A percentile compares a stretch with the other conserved stretches of the same genome.
Conservation (phyloP, 2,113 vertebrate species). For the Sialia sialis region DNA sequence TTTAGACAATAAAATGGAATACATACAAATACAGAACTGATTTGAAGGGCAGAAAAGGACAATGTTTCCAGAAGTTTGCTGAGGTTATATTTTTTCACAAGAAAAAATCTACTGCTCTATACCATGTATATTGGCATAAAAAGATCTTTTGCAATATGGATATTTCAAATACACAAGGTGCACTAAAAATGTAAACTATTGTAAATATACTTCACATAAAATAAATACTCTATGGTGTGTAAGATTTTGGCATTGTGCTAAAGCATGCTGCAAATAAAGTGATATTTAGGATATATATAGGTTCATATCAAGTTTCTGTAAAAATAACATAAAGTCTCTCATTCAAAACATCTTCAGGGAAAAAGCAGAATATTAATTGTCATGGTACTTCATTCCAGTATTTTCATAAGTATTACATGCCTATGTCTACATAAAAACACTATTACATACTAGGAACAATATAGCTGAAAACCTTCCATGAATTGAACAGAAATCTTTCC, state of each 20-base stretch:
- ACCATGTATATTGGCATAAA: neutral
- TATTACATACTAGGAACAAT: constrained; percentile 38
- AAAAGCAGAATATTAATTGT: constrained; percentile 76
- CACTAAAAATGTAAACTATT: constrained; percentile 56
- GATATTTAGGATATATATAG: constrained; percentile 61
- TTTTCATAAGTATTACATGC: constrained; percentile 68
- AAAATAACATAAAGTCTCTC: constrained; percentile 65
- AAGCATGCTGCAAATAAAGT: constrained; percentile 65
- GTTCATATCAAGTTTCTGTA: constrained; percentile 68
- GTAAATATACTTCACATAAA: constrained; percentile 49
- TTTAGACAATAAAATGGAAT: neutral
- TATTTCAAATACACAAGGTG: constrained; percentile 56
- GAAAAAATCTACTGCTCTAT: neutral
- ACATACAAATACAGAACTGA: neutral
- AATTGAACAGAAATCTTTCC: constrained; percentile 64
- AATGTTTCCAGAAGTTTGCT: neutral
- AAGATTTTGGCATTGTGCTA: constrained; percentile 64
- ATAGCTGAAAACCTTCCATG: constrained; percentile 53
- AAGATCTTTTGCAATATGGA: constrained; percentile 4
- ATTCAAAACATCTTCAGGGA: constrained; percentile 57
- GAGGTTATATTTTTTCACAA: neutral
- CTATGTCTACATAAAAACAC: constrained; percentile 55
- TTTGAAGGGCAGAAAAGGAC: neutral
- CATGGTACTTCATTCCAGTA: constrained; percentile 50
- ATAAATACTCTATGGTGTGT: constrained; percentile 59